Evolutionary conservation across 2,113 vertebrate genomes (phyloP), one percentile per base, ranked within the genome.

Genomic region (Cryptotis parvus): DNA sequence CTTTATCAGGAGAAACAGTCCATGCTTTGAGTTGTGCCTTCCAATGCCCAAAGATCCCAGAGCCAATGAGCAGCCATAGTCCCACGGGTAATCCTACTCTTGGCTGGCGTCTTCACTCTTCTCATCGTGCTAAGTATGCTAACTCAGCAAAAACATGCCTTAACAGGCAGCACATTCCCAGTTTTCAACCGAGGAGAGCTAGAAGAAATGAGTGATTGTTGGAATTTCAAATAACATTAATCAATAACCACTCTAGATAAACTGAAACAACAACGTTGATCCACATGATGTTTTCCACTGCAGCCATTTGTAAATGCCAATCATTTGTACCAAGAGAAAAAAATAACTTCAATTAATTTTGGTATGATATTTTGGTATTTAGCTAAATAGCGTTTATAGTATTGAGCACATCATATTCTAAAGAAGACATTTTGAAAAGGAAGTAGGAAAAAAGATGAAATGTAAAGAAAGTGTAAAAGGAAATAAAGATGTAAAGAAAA

Each of bases 1-100:
- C 41, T 82, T 63, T 37, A 87, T 39, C 65, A 69, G 29, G 72
- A 94, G 52, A 93, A 94, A 92, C 43, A 76, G 78, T 89, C 87
- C 89, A 58, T 49, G 75, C 37, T 87, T 55, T 37, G n/a, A 35
- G 9, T 76, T 91, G 81, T 66, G 37, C 35, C 65, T 91, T 86
- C 79, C 89, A 94, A 94, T 10, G 68, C 15, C 35, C 91, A 68
- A 73, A 85, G 68, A 92, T 66, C 69, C 70, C 77, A 39, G 55
- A 88, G 39, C 86, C 75, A 61, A 88, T 61, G 82, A 72, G 69
- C 35, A n/a, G 20, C 52, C 76, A 90, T 29, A 58, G 66, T 37
- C n/a, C n/a, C n/a, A n/a, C n/a, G n/a, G n/a, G n/a, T n/a, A n/a
- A n/a, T 55, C 35, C 8, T 76, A 6, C 45, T 87, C 69, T 91